phyloP scores from a whole-genome alignment of 1,140 invertebrate genomes.

The Eurytemora carolleeae region DNA sequence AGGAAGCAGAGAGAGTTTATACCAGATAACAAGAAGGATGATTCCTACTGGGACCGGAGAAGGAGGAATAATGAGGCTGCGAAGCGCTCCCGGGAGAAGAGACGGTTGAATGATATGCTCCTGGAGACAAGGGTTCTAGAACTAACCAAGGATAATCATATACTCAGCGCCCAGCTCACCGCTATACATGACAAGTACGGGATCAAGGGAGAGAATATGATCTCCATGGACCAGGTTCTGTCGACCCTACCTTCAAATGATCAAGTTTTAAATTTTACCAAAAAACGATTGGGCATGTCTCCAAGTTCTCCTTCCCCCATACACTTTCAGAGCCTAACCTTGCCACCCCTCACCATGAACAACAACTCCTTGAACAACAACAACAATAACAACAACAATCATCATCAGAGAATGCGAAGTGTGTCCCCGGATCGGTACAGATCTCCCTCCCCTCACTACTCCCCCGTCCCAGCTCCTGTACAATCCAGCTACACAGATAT shows the following conservation, averaged over 20 bases:
- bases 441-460: not conserved
- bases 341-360: not conserved
- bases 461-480: not conserved
- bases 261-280: not conserved
- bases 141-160: conserved; percentile 79
- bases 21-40: conserved; percentile 88
- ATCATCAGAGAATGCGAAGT: not conserved
- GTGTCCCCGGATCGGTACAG: not conserved
- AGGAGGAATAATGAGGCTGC: conserved; percentile 89
- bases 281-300: not conserved
- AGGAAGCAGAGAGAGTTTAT: conserved; percentile 89
- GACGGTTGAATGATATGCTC: conserved; percentile 89
- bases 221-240: conserved; percentile 62
- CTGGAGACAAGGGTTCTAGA: conserved; percentile 80
- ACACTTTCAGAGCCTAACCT: not conserved
- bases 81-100: conserved; percentile 77
- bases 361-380: not conserved
- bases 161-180: conserved; percentile 71
- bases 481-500: not conserved
- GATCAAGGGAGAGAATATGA: conserved; percentile 59
- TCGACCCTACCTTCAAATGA: not conserved
- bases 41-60: conserved; percentile 87
- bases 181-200: conserved; percentile 84
- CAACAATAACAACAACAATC: not conserved
- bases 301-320: not conserved